phyloP scores from a whole-genome alignment of 2,888 invertebrate species.

The Ctenicera cuprea region DNA sequence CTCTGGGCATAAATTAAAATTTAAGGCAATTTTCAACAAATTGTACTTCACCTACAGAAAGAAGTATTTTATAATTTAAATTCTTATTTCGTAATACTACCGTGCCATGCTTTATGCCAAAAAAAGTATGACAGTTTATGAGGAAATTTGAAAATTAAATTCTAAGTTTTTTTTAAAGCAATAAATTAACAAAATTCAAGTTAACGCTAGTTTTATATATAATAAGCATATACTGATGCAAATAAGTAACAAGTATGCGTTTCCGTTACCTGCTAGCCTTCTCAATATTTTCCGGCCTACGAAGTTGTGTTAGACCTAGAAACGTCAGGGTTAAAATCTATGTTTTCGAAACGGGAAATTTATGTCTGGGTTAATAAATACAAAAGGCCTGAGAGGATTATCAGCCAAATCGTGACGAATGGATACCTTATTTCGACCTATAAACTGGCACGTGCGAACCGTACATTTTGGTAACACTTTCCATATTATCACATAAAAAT shows the following conservation, averaged over 20 bases:
- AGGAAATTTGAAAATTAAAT: too few species aligned
- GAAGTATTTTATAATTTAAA: constrained; percentile 41
- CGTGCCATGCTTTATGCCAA: not conserved
- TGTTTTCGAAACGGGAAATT: constrained; percentile 31
- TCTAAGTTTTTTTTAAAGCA: too few species aligned
- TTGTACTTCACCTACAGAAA: constrained; percentile 42
- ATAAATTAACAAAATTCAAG: not conserved
- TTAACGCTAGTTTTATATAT: not conserved
- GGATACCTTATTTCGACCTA: constrained; percentile 32
- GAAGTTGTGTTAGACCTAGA: not conserved
- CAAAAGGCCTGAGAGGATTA: constrained; percentile 33
- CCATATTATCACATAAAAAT: too few species aligned
- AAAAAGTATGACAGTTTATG: not conserved
- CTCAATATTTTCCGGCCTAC: not conserved
- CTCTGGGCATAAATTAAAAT: constrained; percentile 42
- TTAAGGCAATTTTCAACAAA: constrained; percentile 45
- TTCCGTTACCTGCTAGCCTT: not conserved
- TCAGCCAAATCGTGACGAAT: constrained; percentile 38
- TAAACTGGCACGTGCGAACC: not conserved
- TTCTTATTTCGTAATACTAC: constrained; percentile 36
- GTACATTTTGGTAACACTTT: not conserved
- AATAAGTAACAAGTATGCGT: not conserved
- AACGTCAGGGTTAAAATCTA: constrained; percentile 35
- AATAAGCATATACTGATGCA: not conserved
- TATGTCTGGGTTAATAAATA: constrained; percentile 34